Evolutionary conservation across 1,140 invertebrate species (phyloP), one percentile per base, ranked within the genome.

Genomic region (Drosophila malerkotliana): DNA sequence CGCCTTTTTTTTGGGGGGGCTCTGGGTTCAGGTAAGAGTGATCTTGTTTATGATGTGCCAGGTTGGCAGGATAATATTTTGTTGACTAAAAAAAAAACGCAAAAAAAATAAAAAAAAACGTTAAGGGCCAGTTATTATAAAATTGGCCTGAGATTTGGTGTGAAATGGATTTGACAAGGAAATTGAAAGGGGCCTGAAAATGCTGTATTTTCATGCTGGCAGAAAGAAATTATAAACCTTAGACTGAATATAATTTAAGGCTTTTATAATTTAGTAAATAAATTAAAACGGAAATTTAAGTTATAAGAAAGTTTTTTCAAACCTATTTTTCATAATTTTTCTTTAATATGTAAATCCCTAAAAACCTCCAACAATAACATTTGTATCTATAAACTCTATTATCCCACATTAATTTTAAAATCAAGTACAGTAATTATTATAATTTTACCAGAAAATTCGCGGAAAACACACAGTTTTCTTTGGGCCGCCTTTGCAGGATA

Each of bases 11-110:
- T 51, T 28, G 8, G 8, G 28, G 28, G 47, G 24, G 63, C 47
- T 34, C 9, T 34, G 37, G 45, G 10, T 48, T 53, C 37, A 26
- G 64, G 18, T 32, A 48, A 21, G 24, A 57, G 32, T 71, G 51
- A 71, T 71, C 64, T 57, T n/a, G 66, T 69, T 69, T 69, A 69
- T 69, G 63, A 49, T n/a, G 51, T 69, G 60, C 26, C n/a, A 14
- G 14, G 51, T 6, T 44, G 30, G n/a, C 41, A 54, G 34, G 51
- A 60, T 26, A 37, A 52, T 6, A 24, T 49, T 64, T 58, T 2
- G 14, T 14, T 1, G 14, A 5, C 0, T 0, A 8, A 15, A 41
- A n/a, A 8, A 15, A 41, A n/a, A 5, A 41, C 14, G 6, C 18
- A 12, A 12, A 44, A 18, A 44, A 48, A 14, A 8, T 39, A 48